Evolutionary conservation across 1,140 invertebrate genomes (phyloP), one percentile per base, ranked within the genome.

Genomic region (Papilio helenus): DNA sequence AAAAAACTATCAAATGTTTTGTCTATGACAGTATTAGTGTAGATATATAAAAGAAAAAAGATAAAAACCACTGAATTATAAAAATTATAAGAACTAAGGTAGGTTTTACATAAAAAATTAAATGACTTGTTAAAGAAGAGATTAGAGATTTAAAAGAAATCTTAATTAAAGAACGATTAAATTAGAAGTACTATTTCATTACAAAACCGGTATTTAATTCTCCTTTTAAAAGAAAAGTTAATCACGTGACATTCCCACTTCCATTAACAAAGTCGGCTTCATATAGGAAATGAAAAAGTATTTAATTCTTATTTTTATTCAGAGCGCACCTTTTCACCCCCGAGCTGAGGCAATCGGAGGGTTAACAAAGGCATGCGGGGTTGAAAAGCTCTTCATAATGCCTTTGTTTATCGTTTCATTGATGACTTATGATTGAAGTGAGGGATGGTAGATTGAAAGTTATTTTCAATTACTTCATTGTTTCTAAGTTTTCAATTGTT

Each of bases 351-450:
- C 39, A 74, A 74, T 46, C 72, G 20, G 42, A 44, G 39, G n/a
- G 61, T 68, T 74, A 26, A 74, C 71, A 72, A 72, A 12, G 29
- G 42, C 68, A 18, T 46, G 71, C n/a, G 20, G 23, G 44, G 44
- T 74, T 74, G 72, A 29, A 74, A 74, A 49, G 72, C 72, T 74
- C 39, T 74, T 74, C 39, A 74, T 46, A 74, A 74, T 29, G 42
- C 42, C 44, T 23, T 74, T 74, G 72, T 74, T 74, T 74, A 49
- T 74, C 72, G 5, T 74, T 74, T 46, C 72, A 74, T 74, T 74
- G 72, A 72, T 72, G 39, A 74, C 39, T 74, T 44, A 74, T 49
- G 72, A 72, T 72, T 72, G 71, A 23, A 72, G 71, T 8, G 68
- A 14, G 71, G 71, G n/a, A 72, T 72, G 39, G 5, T 16, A 42